A percentile compares a stretch with the other conserved stretches of the same genome.
Evolutionary conservation across 2,797 vertebrate genomes (phyloP).

Genomic region (Hylomyscus alleni): DNA sequence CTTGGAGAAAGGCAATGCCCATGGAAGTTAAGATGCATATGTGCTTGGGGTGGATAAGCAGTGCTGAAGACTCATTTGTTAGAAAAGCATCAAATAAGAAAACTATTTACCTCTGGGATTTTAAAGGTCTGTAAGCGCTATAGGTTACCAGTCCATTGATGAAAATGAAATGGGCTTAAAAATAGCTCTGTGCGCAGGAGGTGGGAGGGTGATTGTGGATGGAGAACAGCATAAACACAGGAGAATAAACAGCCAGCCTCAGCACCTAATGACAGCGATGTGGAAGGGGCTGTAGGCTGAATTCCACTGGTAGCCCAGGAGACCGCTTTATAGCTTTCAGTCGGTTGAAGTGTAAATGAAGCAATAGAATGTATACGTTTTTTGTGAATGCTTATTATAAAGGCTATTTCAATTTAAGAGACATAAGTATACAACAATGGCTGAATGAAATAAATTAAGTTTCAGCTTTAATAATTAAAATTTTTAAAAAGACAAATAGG

Average conservation of each 20-base stretch:
- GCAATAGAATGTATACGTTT: slow-evolving; percentile 1
- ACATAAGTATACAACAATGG: slow-evolving; percentile 11
- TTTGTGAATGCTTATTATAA: slow-evolving; percentile 16
- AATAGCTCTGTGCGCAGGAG: slow-evolving; percentile 41
- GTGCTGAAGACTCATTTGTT: neutral
- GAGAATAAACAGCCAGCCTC: slow-evolving; percentile 50
- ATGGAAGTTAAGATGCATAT: neutral
- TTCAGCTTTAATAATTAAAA: slow-evolving; percentile 41
- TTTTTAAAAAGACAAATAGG: slow-evolving; percentile 41
- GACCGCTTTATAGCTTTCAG: neutral
- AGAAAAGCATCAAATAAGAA: slow-evolving; percentile 32
- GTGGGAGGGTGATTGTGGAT: slow-evolving; percentile 40
- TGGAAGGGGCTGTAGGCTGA: slow-evolving; percentile 1
- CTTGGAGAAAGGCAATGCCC: too few relatives aligned
- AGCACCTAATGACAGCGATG: slow-evolving; percentile 65
- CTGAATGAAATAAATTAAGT: slow-evolving; percentile 18
- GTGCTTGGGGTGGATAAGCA: neutral
- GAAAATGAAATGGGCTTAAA: slow-evolving; percentile 69
- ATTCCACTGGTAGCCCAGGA: neutral
- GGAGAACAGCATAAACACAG: slow-evolving; percentile 45
- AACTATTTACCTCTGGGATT: neutral
- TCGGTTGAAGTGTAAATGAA: neutral
- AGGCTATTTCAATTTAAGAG: slow-evolving; percentile 22
- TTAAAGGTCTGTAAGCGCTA: slow-evolving; percentile 36
- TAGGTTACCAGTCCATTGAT: slow-evolving; percentile 67